Percentiles rank a stretch among this genome's conserved stretches.
Evolutionary conservation across 2,113 vertebrate species (phyloP).

Genomic region (Xenotilapia leptura): DNA sequence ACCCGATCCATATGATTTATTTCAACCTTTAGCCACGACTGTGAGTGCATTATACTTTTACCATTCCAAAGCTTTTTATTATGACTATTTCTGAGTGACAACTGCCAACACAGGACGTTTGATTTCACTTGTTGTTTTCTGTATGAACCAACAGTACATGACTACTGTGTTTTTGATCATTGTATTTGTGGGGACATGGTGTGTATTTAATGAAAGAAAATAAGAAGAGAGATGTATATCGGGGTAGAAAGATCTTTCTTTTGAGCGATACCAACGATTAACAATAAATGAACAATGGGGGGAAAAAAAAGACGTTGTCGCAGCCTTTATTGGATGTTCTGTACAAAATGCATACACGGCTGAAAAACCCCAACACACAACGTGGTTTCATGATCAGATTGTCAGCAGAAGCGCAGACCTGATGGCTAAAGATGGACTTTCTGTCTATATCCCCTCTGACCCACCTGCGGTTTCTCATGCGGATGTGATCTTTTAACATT

Average conservation of each 20-base stretch:
- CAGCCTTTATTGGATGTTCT: background rate
- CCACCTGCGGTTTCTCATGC: slow-evolving; percentile 16
- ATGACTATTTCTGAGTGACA: background rate
- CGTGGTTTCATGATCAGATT: slow-evolving; percentile 1
- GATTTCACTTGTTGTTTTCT: slow-evolving; percentile 55
- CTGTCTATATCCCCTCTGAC: slow-evolving; percentile 9
- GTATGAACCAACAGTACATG: slow-evolving; percentile 63
- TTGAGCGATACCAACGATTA: slow-evolving; percentile 24
- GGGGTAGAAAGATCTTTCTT: slow-evolving; percentile 13
- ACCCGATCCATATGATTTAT: background rate
- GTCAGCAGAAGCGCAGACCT: slow-evolving; percentile 25
- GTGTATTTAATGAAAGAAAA: slow-evolving; percentile 40
- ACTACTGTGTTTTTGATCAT: slow-evolving; percentile 71
- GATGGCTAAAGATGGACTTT: slow-evolving; percentile 19
- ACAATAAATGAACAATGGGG: slow-evolving; percentile 58
- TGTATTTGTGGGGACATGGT: slow-evolving; percentile 64
- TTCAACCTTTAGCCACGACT: slow-evolving; percentile 6
- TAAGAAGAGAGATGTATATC: slow-evolving; percentile 34
- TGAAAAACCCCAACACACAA: background rate
- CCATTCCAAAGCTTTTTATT: slow-evolving; percentile 54
- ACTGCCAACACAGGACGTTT: background rate
- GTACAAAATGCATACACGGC: background rate
- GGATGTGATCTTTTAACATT: slow-evolving; percentile 10
- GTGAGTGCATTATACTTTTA: slow-evolving; percentile 56
- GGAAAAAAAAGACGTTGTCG: background rate